Conservation (phyloP, 2,888 invertebrate species). For the Yponomeuta evonymella region DNA sequence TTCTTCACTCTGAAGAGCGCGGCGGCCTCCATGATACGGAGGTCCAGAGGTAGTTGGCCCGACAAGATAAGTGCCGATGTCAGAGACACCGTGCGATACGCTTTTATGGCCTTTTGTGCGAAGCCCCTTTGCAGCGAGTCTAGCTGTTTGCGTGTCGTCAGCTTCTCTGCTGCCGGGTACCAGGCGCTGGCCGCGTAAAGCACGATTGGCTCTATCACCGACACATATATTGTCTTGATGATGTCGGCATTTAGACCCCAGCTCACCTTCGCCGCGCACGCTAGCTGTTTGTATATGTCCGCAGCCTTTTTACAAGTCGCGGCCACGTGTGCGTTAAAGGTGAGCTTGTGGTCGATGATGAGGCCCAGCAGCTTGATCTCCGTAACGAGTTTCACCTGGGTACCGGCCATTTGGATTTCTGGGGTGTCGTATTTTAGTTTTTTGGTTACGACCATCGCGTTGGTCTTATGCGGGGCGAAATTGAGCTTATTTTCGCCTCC, state of each 20-base stretch:
- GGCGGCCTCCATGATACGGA: too few species aligned
- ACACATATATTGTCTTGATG: slow-evolving; percentile 15
- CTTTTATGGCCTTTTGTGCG: too few species aligned
- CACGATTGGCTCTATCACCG: slow-evolving; percentile 1
- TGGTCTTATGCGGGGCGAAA: slow-evolving; percentile 23
- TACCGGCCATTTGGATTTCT: too few species aligned
- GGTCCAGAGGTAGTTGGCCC: too few species aligned
- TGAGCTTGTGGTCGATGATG: slow-evolving; percentile 7
- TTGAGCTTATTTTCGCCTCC: slow-evolving; percentile 20
- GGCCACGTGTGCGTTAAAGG: slow-evolving; percentile 15
- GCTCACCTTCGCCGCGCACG: slow-evolving; percentile 14
- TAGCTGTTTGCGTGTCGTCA: too few species aligned
- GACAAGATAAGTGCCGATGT: too few species aligned
- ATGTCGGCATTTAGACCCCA: slow-evolving; percentile 13
- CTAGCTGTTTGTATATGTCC: slow-evolving; percentile 16
- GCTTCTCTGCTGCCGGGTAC: background rate
- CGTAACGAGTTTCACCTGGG: too few species aligned
- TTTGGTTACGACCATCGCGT: background rate
- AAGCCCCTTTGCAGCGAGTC: too few species aligned
- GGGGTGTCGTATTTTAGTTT: slow-evolving; percentile 14
- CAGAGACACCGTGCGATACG: too few species aligned
- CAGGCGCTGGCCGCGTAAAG: background rate
- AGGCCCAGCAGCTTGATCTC: too few species aligned
- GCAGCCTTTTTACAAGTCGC: slow-evolving; percentile 13
- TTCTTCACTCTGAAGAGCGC: too few species aligned